phyloP scores from a whole-genome alignment of 2,113 vertebrate genomes.

The Xenopus borealis region DNA sequence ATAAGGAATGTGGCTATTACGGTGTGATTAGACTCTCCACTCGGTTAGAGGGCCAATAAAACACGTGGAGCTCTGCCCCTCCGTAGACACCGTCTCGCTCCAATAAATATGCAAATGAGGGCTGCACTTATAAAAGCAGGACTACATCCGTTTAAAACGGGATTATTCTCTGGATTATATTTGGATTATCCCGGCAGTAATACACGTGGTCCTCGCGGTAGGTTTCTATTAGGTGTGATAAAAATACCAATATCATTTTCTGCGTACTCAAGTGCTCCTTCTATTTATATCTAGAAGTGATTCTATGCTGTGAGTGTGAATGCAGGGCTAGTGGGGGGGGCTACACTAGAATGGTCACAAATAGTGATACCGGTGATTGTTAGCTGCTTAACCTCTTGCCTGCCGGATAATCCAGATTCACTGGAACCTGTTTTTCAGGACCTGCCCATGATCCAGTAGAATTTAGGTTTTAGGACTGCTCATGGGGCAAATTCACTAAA shows the following conservation, averaged over 20 bases:
- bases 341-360: no score
- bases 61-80: neutral
- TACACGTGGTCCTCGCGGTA: neutral
- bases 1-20: neutral
- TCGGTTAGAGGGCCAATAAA: neutral
- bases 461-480: no score
- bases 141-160: neutral
- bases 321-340: no score
- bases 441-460: no score
- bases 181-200: neutral
- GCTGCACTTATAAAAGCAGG: neutral
- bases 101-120: neutral
- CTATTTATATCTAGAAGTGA: no score
- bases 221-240: neutral
- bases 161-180: conserved; percentile 1
- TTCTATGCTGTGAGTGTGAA: no score
- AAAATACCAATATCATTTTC: neutral
- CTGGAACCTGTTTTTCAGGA: no score
- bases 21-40: neutral
- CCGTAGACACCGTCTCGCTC: neutral
- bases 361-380: no score
- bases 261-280: no score
- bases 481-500: no score
- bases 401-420: no score
- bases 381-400: no score